phyloP scores from a whole-genome alignment of 2,113 vertebrate species.

The Geothlypis trichas region DNA sequence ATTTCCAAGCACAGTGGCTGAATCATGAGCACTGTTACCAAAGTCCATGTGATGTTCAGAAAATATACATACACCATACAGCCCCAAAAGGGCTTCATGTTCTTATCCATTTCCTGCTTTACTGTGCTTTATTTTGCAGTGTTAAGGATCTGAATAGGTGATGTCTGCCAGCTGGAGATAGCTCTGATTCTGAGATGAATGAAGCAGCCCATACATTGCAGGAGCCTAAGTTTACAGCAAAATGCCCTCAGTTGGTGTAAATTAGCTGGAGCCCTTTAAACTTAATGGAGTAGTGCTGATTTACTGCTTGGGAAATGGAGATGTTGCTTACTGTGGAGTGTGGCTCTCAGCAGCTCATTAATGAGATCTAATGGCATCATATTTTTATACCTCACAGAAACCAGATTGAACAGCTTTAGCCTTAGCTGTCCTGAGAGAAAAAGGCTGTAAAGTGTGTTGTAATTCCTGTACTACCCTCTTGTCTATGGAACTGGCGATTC shows the following conservation, averaged over 20 bases:
- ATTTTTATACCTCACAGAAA: constrained; percentile 5
- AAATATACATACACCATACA: fast-evolving
- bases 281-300: neutral
- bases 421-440: neutral
- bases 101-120: neutral
- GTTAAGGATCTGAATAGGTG: neutral
- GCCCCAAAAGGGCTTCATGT: neutral
- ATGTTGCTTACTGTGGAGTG: neutral
- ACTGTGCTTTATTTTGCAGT: neutral
- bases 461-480: neutral
- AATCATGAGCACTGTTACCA: neutral
- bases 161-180: neutral
- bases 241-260: neutral
- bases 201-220: neutral
- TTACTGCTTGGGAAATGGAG: neutral
- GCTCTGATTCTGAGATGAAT: neutral
- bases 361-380: neutral
- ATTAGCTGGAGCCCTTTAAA: neutral
- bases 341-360: constrained; percentile 9
- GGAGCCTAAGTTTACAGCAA: neutral
- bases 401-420: neutral
- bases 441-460: neutral
- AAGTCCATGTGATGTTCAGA: neutral
- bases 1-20: neutral
- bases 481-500: neutral